Evolutionary conservation across 2,113 vertebrate genomes (phyloP), one percentile per base, ranked within the genome.

Genomic region (Oplegnathus fasciatus): DNA sequence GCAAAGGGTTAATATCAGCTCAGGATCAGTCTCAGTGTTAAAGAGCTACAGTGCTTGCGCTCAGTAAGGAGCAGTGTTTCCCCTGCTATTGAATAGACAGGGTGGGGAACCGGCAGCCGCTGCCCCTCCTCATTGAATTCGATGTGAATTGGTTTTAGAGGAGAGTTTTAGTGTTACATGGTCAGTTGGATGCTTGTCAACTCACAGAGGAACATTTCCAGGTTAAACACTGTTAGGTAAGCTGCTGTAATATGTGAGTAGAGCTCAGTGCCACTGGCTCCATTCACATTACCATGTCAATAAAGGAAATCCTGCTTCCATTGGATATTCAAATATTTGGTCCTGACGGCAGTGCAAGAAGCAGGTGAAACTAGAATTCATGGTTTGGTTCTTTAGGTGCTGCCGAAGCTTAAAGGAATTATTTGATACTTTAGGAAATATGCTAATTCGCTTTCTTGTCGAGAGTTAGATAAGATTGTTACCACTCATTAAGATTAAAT

Each of bases 51-150:
- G 72, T 62, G 66, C 73, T 62, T 54, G 37, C n/a, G 26, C 18
- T 86, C 34, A 88, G 76, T 69, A 50, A 85, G 80, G 40, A 86
- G 81, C 58, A n/a, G 50, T 42, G 86, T 89, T 86, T 87, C 84
- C 84, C 42, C 72, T 73, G 75, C 81, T 70, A 55, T 86, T 91
- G 72, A 90, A 88, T 81, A 72, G 70, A 72, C 80, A 52, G 74
- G 86, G 82, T 84, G 84, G 80, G 48, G 71, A 82, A 88, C 77
- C 52, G n/a, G 74, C 70, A 60, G 58, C 64, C 18, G 20, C 60
- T 26, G 69, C 87, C 44, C 71, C 76, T 67, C 84, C 86, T 81
- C 57, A 70, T 13, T 65, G 22, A 82, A 69, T 60, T 76, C 78
- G 50, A 66, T 75, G 66, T 58, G 80, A 86, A 62, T 61, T 15